These are phyloP conservation scores for Lottia scabra DNA, from an alignment of 2,888 invertebrate species.

Conservation along the genomic window DNA sequence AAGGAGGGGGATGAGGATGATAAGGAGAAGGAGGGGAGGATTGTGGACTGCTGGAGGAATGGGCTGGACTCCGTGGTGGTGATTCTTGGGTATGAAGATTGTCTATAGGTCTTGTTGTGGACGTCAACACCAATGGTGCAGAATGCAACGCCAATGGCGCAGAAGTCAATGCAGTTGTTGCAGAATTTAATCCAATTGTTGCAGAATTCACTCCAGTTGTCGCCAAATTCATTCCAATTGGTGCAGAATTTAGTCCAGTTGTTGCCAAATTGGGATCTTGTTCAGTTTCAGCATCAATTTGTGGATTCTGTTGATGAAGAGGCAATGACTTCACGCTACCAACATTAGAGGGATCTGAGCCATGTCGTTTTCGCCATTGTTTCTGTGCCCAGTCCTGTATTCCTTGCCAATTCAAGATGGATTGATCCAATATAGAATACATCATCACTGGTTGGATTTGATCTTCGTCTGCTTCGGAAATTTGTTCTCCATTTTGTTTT, in stretches of 20 bases:
- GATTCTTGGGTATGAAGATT: not conserved
- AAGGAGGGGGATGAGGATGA: not conserved
- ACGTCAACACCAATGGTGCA: conserved; percentile 25
- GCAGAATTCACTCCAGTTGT: too few species aligned
- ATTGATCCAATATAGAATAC: conserved; percentile 66
- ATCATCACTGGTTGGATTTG: conserved; percentile 52
- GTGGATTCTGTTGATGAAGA: not conserved
- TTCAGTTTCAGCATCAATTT: not conserved
- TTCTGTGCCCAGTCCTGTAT: conserved; percentile 69
- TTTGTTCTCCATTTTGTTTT: conserved; percentile 39
- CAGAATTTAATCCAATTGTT: conserved; percentile 8
- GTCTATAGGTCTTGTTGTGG: conserved; percentile 17
- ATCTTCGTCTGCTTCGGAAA: conserved; percentile 43
- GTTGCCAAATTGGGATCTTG: conserved; percentile 1
- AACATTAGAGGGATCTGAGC: conserved; percentile 34
- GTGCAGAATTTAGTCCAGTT: conserved; percentile 32
- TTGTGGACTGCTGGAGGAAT: not conserved
- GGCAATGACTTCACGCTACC: conserved; percentile 1
- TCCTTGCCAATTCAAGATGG: conserved; percentile 66
- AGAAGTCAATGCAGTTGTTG: conserved; percentile 32
- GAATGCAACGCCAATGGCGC: conserved; percentile 29
- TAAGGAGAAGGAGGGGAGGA: not conserved
- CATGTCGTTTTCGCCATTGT: conserved; percentile 64
- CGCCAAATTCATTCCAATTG: too few species aligned
- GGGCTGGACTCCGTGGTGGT: not conserved